Conservation (phyloP, 2,888 invertebrate species). For the Lissonota sp. region DNA sequence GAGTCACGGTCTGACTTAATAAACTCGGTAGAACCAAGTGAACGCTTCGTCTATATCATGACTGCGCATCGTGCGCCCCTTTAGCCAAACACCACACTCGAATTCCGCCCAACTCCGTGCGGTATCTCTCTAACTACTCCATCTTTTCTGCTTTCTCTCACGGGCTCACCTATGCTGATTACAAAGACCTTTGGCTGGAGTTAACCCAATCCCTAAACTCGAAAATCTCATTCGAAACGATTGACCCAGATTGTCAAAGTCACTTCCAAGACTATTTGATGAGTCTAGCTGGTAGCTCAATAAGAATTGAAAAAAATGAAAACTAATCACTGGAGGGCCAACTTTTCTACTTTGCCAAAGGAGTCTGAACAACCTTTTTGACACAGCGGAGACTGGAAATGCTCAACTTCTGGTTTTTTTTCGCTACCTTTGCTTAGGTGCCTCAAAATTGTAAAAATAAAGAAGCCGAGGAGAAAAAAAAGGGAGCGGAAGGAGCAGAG, state of each 20-base stretch:
- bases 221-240: conserved; percentile 20
- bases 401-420: conserved; percentile 7
- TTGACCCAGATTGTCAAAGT: conserved; percentile 27
- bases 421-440: conserved; percentile 5
- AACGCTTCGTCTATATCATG: conserved; percentile 43
- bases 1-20: conserved; percentile 78
- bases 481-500: conserved; percentile 32
- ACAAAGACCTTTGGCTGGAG: conserved; percentile 18
- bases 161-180: conserved; percentile 42
- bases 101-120: conserved; percentile 40
- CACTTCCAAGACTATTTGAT: no score
- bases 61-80: conserved; percentile 39
- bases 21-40: conserved; percentile 75
- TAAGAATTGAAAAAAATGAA: no score
- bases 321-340: neutral
- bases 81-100: conserved; percentile 22
- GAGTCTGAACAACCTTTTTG: conserved; percentile 33
- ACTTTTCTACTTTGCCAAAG: conserved; percentile 7
- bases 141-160: neutral
- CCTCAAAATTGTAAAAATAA: conserved; percentile 23
- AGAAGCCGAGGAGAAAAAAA: conserved; percentile 21
- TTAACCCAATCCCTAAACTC: conserved; percentile 1
- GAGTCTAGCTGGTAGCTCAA: no score
- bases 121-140: conserved; percentile 46
- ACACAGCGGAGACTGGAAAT: conserved; percentile 41